Percentiles rank a stretch among this genome's conserved stretches.
Conservation (phyloP, 92 coral and sea anemone genomes). For the Palythoa grandiflora region DNA sequence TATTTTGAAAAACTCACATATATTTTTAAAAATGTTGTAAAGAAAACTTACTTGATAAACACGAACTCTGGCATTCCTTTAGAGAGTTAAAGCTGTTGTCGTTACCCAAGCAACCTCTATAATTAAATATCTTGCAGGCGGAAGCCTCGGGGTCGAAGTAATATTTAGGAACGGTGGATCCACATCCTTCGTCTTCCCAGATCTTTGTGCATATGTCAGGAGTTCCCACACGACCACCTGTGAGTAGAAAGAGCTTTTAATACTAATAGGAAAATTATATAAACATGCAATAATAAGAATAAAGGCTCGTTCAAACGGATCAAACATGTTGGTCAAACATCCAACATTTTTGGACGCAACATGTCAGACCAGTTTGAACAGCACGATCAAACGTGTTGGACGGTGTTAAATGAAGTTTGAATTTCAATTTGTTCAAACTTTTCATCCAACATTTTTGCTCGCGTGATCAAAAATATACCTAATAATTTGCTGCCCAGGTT, state of each 20-base stretch:
- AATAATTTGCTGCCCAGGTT: too few relatives aligned
- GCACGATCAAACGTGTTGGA: too few relatives aligned
- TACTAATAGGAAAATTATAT: background rate
- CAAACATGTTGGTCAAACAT: too few relatives aligned
- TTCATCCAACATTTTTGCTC: too few relatives aligned
- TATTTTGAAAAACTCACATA: too few relatives aligned
- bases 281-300: background rate
- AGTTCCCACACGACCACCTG: background rate
- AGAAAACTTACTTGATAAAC: conserved; percentile 6
- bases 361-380: too few relatives aligned
- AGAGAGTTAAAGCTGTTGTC: conserved; percentile 33
- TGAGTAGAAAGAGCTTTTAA: background rate
- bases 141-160: conserved; percentile 3
- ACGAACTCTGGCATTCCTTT: conserved; percentile 14
- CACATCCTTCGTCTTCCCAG: conserved; percentile 27
- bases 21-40: background rate
- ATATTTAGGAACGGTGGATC: conserved; percentile 25
- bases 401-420: too few relatives aligned
- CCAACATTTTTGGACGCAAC: too few relatives aligned
- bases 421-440: too few relatives aligned
- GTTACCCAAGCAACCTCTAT: conserved; percentile 44
- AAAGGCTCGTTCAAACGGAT: too few relatives aligned
- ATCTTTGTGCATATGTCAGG: conserved; percentile 44
- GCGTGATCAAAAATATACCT: too few relatives aligned
- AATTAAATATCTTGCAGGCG: conserved; percentile 26